Evolutionary conservation across 2,113 vertebrate genomes (phyloP).

Genomic region (Plecturocebus donacophilus): DNA sequence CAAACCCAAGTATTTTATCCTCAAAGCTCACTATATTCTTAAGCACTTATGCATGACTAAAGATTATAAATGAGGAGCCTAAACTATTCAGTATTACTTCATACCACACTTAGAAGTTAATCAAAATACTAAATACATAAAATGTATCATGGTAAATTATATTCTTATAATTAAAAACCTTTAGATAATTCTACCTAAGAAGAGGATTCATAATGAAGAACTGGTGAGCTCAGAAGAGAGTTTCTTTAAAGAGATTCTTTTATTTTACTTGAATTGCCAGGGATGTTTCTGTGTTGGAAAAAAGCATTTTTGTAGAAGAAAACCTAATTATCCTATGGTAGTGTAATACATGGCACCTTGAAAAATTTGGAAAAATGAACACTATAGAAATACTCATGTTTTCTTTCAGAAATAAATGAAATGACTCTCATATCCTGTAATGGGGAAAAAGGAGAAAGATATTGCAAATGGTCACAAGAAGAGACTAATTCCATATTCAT

Average conservation of each 20-base stretch:
- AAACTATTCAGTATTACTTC: conserved; percentile 18
- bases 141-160: not conserved
- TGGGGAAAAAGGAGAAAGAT: not conserved
- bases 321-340: not conserved
- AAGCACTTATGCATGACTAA: not conserved
- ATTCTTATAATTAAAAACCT: conserved; percentile 2
- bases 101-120: conserved; percentile 1
- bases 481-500: not conserved
- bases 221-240: not conserved
- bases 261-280: conserved; percentile 27
- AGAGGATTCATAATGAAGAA: not conserved
- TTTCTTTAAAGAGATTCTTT: not conserved
- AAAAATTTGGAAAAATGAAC: conserved; percentile 3
- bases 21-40: not conserved
- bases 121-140: conserved; percentile 55
- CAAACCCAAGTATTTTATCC: not conserved
- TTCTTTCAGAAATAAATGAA: conserved; percentile 3
- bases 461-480: not conserved
- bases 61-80: conserved; percentile 26
- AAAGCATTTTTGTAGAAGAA: not conserved
- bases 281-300: not conserved
- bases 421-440: not conserved
- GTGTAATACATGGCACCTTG: not conserved
- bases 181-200: not conserved
- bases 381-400: not conserved